A percentile compares a stretch with the other conserved stretches of the same genome.
phyloP scores from a whole-genome alignment of 2,797 vertebrate species.

The Enteromius argenteus region DNA sequence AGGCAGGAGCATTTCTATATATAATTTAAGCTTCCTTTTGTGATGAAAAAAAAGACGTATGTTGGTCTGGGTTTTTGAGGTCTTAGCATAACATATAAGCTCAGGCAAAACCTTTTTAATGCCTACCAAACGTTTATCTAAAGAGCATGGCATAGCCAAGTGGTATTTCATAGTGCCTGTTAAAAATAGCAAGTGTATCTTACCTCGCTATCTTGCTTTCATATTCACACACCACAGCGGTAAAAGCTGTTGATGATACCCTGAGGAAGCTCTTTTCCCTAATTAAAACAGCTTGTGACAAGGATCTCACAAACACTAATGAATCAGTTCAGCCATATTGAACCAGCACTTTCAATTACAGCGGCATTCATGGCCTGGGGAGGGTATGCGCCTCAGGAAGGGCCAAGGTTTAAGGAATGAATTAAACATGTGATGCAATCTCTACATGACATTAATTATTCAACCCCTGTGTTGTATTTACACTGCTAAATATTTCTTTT shows the following conservation, averaged over 20 bases:
- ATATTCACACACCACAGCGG: constrained; percentile 26
- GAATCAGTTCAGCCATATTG: constrained; percentile 51
- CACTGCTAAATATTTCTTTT: constrained; percentile 69
- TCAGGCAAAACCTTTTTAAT: not conserved
- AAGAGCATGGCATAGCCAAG: constrained; percentile 8
- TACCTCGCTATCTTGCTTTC: constrained; percentile 13
- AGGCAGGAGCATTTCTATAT: not conserved
- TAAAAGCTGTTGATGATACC: constrained; percentile 45
- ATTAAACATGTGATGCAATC: constrained; percentile 71
- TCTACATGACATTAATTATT: constrained; percentile 68
- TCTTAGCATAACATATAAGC: not conserved
- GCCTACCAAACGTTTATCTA: not conserved
- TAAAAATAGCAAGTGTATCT: constrained; percentile 23
- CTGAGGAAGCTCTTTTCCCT: constrained; percentile 45
- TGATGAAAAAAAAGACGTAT: not conserved
- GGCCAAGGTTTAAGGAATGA: constrained; percentile 59
- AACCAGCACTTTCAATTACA: constrained; percentile 63
- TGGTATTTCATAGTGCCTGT: constrained; percentile 6
- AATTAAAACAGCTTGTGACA: constrained; percentile 57
- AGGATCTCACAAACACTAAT: constrained; percentile 48
- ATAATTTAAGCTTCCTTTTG: not conserved
- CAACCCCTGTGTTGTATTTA: constrained; percentile 67
- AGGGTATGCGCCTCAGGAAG: constrained; percentile 19
- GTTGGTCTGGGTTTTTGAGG: not conserved
- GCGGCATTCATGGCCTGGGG: constrained; percentile 58